These are phyloP conservation scores for Clanis bilineata DNA, from an alignment of 2,888 invertebrate genomes.

Conservation along the genomic window DNA sequence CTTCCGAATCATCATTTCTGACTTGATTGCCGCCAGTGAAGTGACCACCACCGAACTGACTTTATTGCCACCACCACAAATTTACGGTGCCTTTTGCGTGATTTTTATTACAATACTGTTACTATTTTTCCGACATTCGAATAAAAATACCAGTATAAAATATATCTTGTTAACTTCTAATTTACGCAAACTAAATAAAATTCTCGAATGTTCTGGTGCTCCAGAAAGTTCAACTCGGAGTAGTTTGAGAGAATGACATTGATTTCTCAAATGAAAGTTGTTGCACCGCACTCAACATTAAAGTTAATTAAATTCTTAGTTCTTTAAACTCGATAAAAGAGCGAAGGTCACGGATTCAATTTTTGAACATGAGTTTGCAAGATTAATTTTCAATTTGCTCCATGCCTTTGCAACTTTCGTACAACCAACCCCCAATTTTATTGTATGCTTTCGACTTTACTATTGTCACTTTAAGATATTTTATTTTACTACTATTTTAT, in stretches of 20 bases:
- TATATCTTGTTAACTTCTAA: not conserved
- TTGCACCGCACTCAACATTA: conserved; percentile 35
- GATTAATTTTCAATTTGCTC: conserved; percentile 28
- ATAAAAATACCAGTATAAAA: not conserved
- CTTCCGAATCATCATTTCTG: too few relatives aligned
- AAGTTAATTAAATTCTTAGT: conserved; percentile 42
- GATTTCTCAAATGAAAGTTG: conserved; percentile 51
- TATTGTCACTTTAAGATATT: too few relatives aligned
- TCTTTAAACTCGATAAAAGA: conserved; percentile 37
- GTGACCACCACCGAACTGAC: too few relatives aligned
- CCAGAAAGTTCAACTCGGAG: conserved; percentile 24
- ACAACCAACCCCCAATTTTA: not conserved
- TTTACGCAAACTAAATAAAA: not conserved
- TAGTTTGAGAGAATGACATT: conserved; percentile 40
- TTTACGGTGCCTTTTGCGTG: too few relatives aligned
- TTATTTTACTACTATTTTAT: too few relatives aligned
- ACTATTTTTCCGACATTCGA: too few relatives aligned
- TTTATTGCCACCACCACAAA: too few relatives aligned
- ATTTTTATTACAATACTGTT: too few relatives aligned
- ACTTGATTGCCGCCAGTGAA: too few relatives aligned
- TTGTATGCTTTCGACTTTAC: too few relatives aligned
- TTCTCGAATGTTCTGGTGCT: not conserved
- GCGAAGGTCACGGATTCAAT: conserved; percentile 52
- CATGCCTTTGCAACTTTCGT: not conserved
- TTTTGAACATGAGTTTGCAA: conserved; percentile 48